Conservation (phyloP, 1,140 invertebrate species). For the Scylla paramamosain region DNA sequence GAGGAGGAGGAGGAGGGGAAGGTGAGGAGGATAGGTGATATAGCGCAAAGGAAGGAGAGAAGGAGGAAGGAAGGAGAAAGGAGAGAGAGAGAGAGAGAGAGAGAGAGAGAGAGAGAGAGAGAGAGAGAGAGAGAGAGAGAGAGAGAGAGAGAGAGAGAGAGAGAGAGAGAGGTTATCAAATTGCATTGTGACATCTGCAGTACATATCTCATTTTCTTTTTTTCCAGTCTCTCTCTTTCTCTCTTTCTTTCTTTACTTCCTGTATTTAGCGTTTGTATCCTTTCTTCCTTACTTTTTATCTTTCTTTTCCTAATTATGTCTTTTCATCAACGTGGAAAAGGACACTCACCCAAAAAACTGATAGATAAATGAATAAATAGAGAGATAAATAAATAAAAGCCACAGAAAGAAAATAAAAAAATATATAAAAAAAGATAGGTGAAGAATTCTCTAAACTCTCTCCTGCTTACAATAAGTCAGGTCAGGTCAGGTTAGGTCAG, state of each 20-base stretch:
- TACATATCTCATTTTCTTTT: neutral
- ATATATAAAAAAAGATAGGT: too few species aligned
- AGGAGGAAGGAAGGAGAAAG: neutral
- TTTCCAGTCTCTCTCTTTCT: too few species aligned
- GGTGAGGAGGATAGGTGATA: neutral
- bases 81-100: constrained; percentile 29
- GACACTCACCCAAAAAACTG: too few species aligned
- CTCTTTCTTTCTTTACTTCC: too few species aligned
- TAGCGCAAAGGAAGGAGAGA: neutral
- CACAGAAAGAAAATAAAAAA: neutral
- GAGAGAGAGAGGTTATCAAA: neutral
- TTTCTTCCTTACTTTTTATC: too few species aligned
- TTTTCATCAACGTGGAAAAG: too few species aligned
- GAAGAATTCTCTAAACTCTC: neutral
- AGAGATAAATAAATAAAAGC: neutral
- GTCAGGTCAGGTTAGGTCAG: neutral
- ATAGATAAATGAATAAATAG: constrained; percentile 1
- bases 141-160: constrained; percentile 29
- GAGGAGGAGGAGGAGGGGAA: neutral
- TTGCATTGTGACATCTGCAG: neutral
- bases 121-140: constrained; percentile 25
- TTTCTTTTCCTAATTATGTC: too few species aligned
- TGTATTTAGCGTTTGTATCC: too few species aligned
- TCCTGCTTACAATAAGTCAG: neutral
- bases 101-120: constrained; percentile 26